Percentiles rank a stretch among this genome's conserved stretches.
These are phyloP conservation scores for Pyrocephalus nanus DNA, from an alignment of 2,797 vertebrate species.

Conservation along the genomic window DNA sequence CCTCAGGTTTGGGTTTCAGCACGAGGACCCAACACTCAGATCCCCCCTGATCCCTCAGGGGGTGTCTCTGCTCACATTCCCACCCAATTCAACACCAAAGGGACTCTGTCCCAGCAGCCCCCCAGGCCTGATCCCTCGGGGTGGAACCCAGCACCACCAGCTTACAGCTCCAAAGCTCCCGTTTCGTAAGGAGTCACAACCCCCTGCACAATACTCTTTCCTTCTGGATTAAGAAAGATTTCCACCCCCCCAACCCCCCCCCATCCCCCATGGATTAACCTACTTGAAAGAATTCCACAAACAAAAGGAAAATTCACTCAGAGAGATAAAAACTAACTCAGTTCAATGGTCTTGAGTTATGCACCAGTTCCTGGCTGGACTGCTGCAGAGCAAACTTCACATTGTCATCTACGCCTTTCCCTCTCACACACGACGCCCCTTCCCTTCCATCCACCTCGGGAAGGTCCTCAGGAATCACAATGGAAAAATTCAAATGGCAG, in stretches of 20 bases:
- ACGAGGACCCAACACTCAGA: background rate
- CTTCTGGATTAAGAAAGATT: constrained; percentile 44
- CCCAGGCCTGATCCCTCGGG: background rate
- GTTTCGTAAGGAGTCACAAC: background rate
- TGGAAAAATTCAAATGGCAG: background rate
- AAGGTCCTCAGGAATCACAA: background rate
- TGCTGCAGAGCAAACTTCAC: constrained; percentile 45
- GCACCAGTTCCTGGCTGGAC: constrained; percentile 43
- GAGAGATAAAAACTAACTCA: constrained; percentile 21
- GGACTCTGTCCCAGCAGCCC: background rate
- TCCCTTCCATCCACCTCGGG: background rate
- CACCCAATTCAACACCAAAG: background rate
- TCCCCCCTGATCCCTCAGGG: background rate
- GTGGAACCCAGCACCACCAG: background rate
- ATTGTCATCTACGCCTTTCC: background rate
- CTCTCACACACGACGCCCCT: background rate
- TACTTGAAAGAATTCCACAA: constrained; percentile 57
- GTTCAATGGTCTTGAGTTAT: background rate
- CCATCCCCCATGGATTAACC: constrained; percentile 37
- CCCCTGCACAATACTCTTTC: constrained; percentile 12
- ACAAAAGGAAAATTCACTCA: constrained; percentile 47
- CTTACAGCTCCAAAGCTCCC: background rate
- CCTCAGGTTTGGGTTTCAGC: background rate
- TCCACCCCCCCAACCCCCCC: background rate
- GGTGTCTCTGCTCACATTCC: background rate